phyloP scores from a whole-genome alignment of 2,113 vertebrate genomes.

The Megaceryle torquata region DNA sequence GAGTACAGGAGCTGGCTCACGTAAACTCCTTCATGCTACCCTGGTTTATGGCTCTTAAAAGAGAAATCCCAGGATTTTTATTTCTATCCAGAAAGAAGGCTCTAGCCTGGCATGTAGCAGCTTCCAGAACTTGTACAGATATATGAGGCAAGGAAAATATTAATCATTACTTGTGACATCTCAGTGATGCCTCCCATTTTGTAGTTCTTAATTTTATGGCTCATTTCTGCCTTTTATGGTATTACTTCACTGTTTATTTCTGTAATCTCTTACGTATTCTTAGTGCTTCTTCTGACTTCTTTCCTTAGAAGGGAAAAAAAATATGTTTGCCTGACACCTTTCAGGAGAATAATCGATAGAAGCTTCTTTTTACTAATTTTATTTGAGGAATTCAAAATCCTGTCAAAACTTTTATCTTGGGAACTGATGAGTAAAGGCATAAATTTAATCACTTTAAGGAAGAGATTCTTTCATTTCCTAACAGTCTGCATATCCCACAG shows the following conservation, averaged over 20 bases:
- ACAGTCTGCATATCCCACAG: too few species aligned
- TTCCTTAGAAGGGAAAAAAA: neutral
- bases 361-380: neutral
- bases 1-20: neutral
- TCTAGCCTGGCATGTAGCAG: neutral
- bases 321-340: neutral
- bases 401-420: neutral
- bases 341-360: neutral
- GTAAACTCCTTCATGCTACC: neutral
- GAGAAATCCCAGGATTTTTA: neutral
- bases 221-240: slow-evolving; percentile 38
- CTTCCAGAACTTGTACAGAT: neutral
- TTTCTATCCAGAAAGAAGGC: neutral
- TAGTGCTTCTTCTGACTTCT: neutral
- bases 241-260: slow-evolving; percentile 34
- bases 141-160: neutral
- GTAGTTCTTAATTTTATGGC: slow-evolving; percentile 25
- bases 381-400: neutral
- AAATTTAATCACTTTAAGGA: neutral
- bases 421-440: neutral
- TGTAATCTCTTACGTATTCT: neutral
- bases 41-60: neutral
- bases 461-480: too few species aligned
- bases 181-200: too few species aligned
- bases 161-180: slow-evolving; percentile 38